These are phyloP conservation scores for Parapristionchus giblindavisi DNA, from an alignment of 2,888 invertebrate species.

Conservation along the genomic window DNA sequence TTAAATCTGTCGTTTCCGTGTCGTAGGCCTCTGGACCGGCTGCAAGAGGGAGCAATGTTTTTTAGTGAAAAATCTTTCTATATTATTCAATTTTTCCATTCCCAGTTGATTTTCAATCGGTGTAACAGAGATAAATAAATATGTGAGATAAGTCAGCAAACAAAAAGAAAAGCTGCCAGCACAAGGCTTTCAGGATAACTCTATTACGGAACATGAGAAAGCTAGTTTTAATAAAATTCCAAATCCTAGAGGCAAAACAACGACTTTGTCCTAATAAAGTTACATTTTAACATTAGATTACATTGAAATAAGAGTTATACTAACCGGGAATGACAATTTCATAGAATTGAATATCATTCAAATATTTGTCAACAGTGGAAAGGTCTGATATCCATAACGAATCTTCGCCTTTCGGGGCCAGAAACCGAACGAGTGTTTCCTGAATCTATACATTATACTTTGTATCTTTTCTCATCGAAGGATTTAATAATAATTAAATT, in stretches of 20 bases:
- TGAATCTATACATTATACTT: too few species aligned
- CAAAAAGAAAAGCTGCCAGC: too few species aligned
- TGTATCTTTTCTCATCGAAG: too few species aligned
- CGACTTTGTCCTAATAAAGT: too few species aligned
- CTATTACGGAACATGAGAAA: too few species aligned
- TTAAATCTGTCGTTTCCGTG: conserved; percentile 7
- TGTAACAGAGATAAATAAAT: too few species aligned
- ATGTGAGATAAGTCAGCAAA: too few species aligned
- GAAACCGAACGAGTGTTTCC: conserved; percentile 47
- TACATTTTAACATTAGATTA: neutral
- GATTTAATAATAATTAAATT: too few species aligned
- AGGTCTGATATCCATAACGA: conserved; percentile 51
- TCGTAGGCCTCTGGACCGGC: conserved; percentile 22
- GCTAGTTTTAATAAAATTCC: too few species aligned
- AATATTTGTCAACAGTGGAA: conserved; percentile 41
- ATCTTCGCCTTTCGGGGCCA: conserved; percentile 49
- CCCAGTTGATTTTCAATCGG: too few species aligned
- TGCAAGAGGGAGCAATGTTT: neutral
- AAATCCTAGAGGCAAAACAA: too few species aligned
- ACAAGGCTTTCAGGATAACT: too few species aligned
- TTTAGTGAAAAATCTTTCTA: neutral
- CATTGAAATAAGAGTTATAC: neutral
- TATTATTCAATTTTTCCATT: neutral
- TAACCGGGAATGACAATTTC: conserved; percentile 42
- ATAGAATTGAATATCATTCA: conserved; percentile 45